Conservation (phyloP, 1,140 invertebrate genomes). For the Lepidurus packardi region DNA sequence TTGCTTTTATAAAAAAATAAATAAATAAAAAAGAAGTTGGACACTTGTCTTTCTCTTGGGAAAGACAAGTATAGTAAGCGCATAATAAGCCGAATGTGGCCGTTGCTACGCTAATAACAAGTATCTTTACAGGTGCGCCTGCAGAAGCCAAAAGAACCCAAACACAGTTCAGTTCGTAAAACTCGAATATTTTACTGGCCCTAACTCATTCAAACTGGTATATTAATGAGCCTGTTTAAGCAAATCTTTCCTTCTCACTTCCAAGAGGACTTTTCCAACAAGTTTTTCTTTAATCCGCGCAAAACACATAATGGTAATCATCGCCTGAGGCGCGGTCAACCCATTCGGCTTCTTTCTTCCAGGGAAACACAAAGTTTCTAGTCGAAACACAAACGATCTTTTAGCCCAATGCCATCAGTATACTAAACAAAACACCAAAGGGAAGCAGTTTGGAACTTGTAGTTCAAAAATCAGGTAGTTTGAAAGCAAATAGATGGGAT, state of each 20-base stretch:
- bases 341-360: background rate
- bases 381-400: background rate
- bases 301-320: background rate
- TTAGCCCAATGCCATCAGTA: background rate
- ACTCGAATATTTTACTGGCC: background rate
- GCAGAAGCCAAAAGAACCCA: background rate
- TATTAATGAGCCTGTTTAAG: constrained; percentile 18
- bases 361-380: background rate
- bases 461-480: background rate
- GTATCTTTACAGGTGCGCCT: background rate
- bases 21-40: no score
- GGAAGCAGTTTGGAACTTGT: background rate
- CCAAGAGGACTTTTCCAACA: background rate
- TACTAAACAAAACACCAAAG: no score
- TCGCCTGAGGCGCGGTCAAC: background rate
- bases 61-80: background rate
- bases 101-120: background rate
- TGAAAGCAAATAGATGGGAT: background rate
- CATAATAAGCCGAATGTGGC: background rate
- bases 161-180: background rate
- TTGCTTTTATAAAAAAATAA: background rate
- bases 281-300: background rate
- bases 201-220: constrained; percentile 5
- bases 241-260: background rate
- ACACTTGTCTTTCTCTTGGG: no score